Base-by-base conservation (phyloP, 2,113 vertebrate genomes). In the Lichenostomus cassidix region DNA sequence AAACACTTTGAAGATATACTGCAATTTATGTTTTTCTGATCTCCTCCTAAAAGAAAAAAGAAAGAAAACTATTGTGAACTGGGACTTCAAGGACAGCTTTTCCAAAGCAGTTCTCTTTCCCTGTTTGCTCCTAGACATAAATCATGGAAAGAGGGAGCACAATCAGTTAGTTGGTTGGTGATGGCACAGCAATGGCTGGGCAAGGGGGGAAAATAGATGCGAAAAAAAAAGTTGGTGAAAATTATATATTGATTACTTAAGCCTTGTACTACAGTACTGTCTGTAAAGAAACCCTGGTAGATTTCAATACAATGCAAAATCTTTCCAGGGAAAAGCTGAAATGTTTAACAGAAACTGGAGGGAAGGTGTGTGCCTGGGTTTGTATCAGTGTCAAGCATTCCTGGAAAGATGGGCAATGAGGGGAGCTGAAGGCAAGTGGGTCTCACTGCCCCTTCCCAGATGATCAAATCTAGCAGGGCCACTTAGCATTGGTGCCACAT, bases 1-100 rank as follows among this genome's bases (percentile, higher is more conserved):
- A 7, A 78, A 77, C 68, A 86, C 93, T 96, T 96, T 95, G 94
- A 96, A 96, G 88, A 96, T 93, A 93, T 53, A 75, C 49, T 78
- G 69, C 87, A 91, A 94, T 90, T 93, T 92, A 92, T 92, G 85
- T 80, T 94, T 90, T 94, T 92, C 89, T 93, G 84, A 92, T 85
- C 53, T 47, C 29, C 0, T 14, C 28, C 76, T 47, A 22, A 25
- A 67, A 62, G 64, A 65, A 46, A 41, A 35, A 25, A 17, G 5
- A 13, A 12, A 41, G 3, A 20, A 50, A 44, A 29, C 78, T 90
- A 29, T 74, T 91, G 87, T 90, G 78, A 59, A 52, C 23, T 6
- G 6, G 11, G 78, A 90, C 74, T 91, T 94, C 78, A 79, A 95
- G 94, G 93, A 79, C 81, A 89, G 37, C 39, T 79, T 95, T 84